phyloP scores from a whole-genome alignment of 2,797 vertebrate genomes.

The Huso huso region DNA sequence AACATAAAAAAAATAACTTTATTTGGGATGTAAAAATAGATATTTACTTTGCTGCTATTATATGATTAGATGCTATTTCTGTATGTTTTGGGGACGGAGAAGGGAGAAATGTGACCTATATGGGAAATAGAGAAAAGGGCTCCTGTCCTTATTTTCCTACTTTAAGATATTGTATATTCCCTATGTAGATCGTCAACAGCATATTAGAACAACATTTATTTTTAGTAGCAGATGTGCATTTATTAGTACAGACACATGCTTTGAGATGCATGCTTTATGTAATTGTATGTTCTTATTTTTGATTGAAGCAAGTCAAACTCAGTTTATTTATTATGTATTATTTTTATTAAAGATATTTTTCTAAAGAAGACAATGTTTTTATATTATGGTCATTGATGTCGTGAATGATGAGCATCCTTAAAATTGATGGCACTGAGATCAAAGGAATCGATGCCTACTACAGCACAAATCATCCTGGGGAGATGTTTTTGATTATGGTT shows the following conservation, averaged over 20 bases:
- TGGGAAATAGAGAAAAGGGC: background rate
- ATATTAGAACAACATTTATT: slow-evolving; percentile 3
- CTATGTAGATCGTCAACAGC: background rate
- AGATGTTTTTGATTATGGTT: slow-evolving; percentile 66
- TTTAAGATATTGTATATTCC: slow-evolving; percentile 6
- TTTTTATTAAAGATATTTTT: background rate
- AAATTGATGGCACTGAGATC: slow-evolving; percentile 60
- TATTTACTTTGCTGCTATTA: background rate
- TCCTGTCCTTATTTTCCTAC: slow-evolving; percentile 3
- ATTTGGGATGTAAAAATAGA: slow-evolving; percentile 6
- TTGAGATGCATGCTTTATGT: background rate
- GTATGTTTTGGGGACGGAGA: background rate
- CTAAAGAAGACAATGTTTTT: background rate
- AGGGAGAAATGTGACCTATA: background rate
- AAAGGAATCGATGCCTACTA: slow-evolving; percentile 60
- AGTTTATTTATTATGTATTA: background rate
- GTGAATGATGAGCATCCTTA: slow-evolving; percentile 66
- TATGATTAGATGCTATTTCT: background rate
- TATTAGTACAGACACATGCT: background rate
- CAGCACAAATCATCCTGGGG: slow-evolving; percentile 58
- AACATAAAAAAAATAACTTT: background rate
- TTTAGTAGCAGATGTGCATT: slow-evolving; percentile 10
- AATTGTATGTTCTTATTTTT: background rate
- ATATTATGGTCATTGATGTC: slow-evolving; percentile 14
- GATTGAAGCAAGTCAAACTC: background rate